Base-by-base conservation (phyloP, 2,888 invertebrate species). In the Lacanobia oleracea region DNA sequence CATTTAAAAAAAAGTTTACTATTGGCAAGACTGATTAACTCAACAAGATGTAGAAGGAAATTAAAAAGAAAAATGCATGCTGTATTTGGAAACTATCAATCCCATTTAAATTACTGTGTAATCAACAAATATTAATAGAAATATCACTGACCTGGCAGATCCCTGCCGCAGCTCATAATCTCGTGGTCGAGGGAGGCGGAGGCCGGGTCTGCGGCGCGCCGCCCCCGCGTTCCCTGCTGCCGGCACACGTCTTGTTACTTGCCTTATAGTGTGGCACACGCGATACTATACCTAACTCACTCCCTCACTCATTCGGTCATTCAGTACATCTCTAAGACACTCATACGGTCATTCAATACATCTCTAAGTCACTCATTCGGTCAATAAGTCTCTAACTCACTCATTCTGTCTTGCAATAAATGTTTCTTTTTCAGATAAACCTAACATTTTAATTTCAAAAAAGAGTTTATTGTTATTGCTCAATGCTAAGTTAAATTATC, bases 171-270 rank as follows among this genome's bases (percentile, higher is more conserved):
- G 89, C 93, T 92, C 95, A 95, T 95, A 87, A 95, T 95, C 92
- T 95, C 95, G 91, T 95, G 95, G 93, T 95, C 95, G 84, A 96
- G 93, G 54, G 94, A 94, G 62, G 95, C 93, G 83, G 95, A 95
- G 84, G 93, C 95, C 18, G 95, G 94, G 87, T 95, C 95, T 45
- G 92, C 92, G 68, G 91, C 89, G 84, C 91, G 91, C 73, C 91
- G 88, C 50, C 76, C 76, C 6, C 91, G 88, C 48, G 85, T 90
- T 75, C 91, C 88, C 86, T 94, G 94, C 95, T 94, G 90, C 80
- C 89, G 90, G 91, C 90, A 85, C 87, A 91, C 77, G 91, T 45
- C 79, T 60, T 37, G 65, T 68, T 82, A 94, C 93, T 94, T 90
- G 87, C 85, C 86, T 88, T 86, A 81, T 83, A 72, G 63, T 75